A percentile compares a stretch with the other conserved stretches of the same genome.
Evolutionary conservation across 2,113 vertebrate species (phyloP).

Genomic region (human (Homo sapiens)): GRCh38 chrX:123201501-123202000

Average conservation of each 20-base stretch:
- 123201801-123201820: neutral
- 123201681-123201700: conserved; percentile 21
- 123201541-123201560: neutral
- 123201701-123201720: neutral
- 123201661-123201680: neutral
- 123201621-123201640: neutral
- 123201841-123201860: neutral
- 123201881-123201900: neutral
- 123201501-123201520: neutral
- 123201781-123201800: neutral
- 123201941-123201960: conserved; percentile 9
- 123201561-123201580: conserved; percentile 25
- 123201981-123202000: conserved; percentile 63
- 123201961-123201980: conserved; percentile 65
- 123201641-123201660: conserved; percentile 13
- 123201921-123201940: neutral
- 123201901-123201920: neutral
- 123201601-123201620: conserved; percentile 13
- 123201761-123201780: neutral
- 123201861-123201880: neutral
- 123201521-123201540: neutral
- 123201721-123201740: neutral
- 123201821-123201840: conserved; percentile 3
- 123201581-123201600: neutral
- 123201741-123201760: neutral